Conservation (phyloP, 2,888 invertebrate genomes). For the Tachina lurida region DNA sequence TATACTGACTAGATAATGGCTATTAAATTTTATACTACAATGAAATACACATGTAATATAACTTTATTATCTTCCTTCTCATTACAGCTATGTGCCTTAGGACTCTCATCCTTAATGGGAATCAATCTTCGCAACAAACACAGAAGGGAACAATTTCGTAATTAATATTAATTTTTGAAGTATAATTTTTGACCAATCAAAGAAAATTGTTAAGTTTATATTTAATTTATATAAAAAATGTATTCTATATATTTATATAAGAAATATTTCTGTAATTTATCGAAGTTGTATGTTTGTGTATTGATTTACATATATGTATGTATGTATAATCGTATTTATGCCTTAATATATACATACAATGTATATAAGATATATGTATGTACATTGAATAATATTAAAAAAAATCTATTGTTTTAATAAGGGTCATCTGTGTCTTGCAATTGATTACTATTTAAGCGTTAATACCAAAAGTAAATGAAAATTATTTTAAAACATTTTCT, state of each 20-base stretch:
- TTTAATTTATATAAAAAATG: constrained; percentile 59
- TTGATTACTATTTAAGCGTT: too few relatives aligned
- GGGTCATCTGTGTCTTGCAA: too few relatives aligned
- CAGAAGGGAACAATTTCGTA: constrained; percentile 76
- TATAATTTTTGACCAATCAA: not conserved
- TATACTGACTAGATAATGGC: too few relatives aligned
- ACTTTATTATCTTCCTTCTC: constrained; percentile 2
- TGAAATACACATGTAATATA: too few relatives aligned
- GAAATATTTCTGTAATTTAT: constrained; percentile 34
- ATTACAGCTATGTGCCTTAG: constrained; percentile 76
- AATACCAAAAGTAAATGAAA: too few relatives aligned
- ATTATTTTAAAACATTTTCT: too few relatives aligned
- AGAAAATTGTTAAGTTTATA: constrained; percentile 53
- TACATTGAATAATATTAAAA: not conserved
- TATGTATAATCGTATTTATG: constrained; percentile 37
- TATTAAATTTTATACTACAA: too few relatives aligned
- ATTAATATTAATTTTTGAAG: constrained; percentile 26
- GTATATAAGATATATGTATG: not conserved
- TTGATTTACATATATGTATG: constrained; percentile 50
- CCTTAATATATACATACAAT: constrained; percentile 44
- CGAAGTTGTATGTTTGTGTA: constrained; percentile 19
- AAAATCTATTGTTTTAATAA: not conserved
- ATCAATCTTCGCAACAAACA: constrained; percentile 78
- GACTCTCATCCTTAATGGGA: constrained; percentile 77
- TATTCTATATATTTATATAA: constrained; percentile 48